These are phyloP conservation scores for Strix aluco DNA, from an alignment of 2,113 vertebrate genomes.

Conservation along the genomic window DNA sequence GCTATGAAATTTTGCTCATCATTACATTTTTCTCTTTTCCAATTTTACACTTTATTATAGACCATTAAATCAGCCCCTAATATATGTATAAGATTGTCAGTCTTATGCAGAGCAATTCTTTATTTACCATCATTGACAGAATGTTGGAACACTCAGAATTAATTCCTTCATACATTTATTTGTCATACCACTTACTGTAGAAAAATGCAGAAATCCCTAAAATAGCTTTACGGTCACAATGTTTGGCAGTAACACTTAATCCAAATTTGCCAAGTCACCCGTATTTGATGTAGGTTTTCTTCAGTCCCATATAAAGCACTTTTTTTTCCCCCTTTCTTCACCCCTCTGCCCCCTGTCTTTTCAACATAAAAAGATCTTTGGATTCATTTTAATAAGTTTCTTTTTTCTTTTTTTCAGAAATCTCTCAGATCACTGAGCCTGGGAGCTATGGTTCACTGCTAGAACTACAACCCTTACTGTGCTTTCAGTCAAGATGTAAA, in stretches of 20 bases:
- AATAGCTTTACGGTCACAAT: background rate
- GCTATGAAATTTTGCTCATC: constrained; percentile 39
- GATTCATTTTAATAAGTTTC: background rate
- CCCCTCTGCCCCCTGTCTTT: background rate
- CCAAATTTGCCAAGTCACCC: background rate
- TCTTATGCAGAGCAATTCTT: background rate
- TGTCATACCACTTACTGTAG: background rate
- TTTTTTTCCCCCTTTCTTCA: background rate
- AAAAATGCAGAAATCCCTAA: constrained; percentile 15
- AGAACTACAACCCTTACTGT: background rate
- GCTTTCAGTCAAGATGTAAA: background rate
- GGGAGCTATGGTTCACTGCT: background rate
- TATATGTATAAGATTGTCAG: background rate
- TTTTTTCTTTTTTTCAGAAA: background rate
- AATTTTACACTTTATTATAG: constrained; percentile 55
- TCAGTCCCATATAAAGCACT: background rate
- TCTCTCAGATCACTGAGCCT: background rate
- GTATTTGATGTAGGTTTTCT: background rate
- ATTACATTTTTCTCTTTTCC: constrained; percentile 37
- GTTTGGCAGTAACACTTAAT: background rate
- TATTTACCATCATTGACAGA: constrained; percentile 23
- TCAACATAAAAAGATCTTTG: background rate
- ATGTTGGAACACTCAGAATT: background rate
- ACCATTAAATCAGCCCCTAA: constrained; percentile 2
- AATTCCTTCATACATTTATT: constrained; percentile 29